These are phyloP conservation scores for Dreissena rostriformis DNA, from an alignment of 1,140 invertebrate genomes.

Conservation along the genomic window DNA sequence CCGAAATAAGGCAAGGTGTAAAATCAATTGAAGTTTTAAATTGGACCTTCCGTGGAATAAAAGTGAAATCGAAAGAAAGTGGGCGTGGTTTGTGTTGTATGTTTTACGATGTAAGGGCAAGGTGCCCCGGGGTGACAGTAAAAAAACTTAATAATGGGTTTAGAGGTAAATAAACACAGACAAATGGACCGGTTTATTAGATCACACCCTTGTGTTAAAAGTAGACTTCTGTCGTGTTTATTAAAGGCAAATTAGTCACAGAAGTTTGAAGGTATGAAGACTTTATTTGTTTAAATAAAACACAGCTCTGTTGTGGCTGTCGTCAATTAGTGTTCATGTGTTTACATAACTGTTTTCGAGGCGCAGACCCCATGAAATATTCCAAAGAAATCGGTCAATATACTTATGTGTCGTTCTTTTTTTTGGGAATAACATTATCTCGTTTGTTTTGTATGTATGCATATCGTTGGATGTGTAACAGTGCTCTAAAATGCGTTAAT, in stretches of 20 bases:
- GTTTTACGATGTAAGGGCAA: slow-evolving; percentile 30
- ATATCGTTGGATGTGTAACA: no score
- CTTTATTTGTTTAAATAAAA: slow-evolving; percentile 13
- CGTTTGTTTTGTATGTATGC: no score
- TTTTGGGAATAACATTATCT: no score
- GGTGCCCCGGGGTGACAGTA: slow-evolving; percentile 12
- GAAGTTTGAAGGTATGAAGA: neutral
- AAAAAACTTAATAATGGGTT: slow-evolving; percentile 43
- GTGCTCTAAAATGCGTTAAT: no score
- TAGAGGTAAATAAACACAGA: slow-evolving; percentile 20
- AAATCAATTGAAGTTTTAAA: slow-evolving; percentile 43
- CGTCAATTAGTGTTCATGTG: neutral
- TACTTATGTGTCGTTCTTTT: no score
- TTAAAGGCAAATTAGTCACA: no score
- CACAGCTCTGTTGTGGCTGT: neutral
- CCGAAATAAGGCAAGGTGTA: slow-evolving; percentile 23
- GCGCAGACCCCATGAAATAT: neutral
- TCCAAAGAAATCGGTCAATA: no score
- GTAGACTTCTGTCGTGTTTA: neutral
- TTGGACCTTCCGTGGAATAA: neutral
- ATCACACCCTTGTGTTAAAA: slow-evolving; percentile 19
- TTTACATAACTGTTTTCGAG: neutral
- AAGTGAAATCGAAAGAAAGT: slow-evolving; percentile 6
- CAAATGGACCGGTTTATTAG: slow-evolving; percentile 48
- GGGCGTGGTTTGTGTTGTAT: slow-evolving; percentile 30